phyloP scores from a whole-genome alignment of 2,888 invertebrate species.

The Chelonus formosanus region DNA sequence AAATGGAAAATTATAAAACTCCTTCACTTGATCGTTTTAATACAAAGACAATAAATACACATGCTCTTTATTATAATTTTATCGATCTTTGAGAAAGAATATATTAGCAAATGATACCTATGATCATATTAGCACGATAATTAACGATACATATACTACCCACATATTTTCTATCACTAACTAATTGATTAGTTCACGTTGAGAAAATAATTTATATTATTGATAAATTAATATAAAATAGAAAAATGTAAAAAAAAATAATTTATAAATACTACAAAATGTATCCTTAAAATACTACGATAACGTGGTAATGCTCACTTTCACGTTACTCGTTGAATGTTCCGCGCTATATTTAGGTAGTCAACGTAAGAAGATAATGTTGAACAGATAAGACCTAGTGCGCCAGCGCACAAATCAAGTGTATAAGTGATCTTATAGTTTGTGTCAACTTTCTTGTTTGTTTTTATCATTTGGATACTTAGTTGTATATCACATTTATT shows the following conservation, averaged over 20 bases:
- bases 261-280: background rate
- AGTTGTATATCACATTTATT: background rate
- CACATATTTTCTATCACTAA: no score
- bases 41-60: no score
- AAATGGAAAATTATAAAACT: no score
- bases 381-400: slow-evolving; percentile 9
- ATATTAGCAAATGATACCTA: no score
- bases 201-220: no score
- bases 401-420: slow-evolving; percentile 24
- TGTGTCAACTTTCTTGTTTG: slow-evolving; percentile 20
- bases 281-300: slow-evolving; percentile 6
- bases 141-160: no score
- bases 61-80: no score
- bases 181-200: no score
- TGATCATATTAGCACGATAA: no score
- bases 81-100: no score
- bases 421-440: slow-evolving; percentile 18
- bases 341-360: slow-evolving; percentile 25
- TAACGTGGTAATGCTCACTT: slow-evolving; percentile 20
- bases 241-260: background rate
- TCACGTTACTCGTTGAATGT: slow-evolving; percentile 24
- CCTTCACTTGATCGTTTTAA: no score
- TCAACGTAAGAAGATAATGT: slow-evolving; percentile 22
- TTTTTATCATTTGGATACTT: slow-evolving; percentile 2
- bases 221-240: no score